Base-by-base conservation (phyloP, 2,888 invertebrate species). In the Gymnocheta viridis region DNA sequence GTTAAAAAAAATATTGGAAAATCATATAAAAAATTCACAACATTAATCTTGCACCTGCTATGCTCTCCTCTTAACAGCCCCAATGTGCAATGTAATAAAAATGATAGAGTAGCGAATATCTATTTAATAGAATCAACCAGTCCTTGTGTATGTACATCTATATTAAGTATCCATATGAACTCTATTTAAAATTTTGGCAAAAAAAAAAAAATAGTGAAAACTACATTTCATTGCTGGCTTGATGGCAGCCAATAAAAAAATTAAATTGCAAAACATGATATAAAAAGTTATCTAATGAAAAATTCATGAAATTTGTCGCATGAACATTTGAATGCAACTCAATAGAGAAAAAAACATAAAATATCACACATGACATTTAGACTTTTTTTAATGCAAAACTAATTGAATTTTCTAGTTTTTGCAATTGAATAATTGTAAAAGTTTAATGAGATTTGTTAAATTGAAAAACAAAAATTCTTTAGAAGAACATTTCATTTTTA, bases 391-490 rank as follows among this genome's bases (percentile, higher is more conserved):
- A 60, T 74, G 49, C 9, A 58, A 66, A 14, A n/a, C 32, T 82
- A 82, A 82, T 82, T 69, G 79, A 79, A 14, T 79, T 82, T 44
- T 58, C 19, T 82, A 70, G 69, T 82, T 74, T 58, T 56, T 17
- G 10, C 69, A 79, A 82, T 70, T 58, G 70, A 35, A 32, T 58
- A 14, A 27, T 49, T 10, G 74, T 79, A 70, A 70, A 82, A 69
- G 51, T 74, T 74, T 74, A 82, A 82, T 74, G 29, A 54, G 22
- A 17, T 47, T 35, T n/a, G 41, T 47, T 9, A 54, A 58, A 56
- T 29, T 19, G 19, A 73, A 19, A 17, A 41, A 9, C 6, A 29
- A 22, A 72, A 51, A 29, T 44, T 7, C 49, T 47, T 47, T 51
- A 27, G 24, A 24, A 14, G 1, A 38, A 4, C 19, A 44, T 24